phyloP scores from a whole-genome alignment of 2,797 vertebrate genomes.

The Dicrostonyx torquatus region DNA sequence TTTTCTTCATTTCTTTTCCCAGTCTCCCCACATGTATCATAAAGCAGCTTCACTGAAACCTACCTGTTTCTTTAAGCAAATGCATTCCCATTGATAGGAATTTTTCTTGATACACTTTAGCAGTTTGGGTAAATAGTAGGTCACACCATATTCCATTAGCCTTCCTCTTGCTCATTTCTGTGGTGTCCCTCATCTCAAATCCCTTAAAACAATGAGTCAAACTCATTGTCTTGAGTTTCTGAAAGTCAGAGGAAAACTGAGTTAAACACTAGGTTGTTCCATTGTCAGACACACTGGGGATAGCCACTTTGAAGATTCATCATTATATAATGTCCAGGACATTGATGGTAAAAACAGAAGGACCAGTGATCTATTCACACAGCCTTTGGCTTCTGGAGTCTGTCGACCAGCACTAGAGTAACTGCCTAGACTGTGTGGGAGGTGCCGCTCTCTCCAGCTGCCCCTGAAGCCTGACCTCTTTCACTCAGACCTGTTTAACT shows the following conservation, averaged over 20 bases:
- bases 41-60: not conserved
- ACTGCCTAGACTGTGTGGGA: not conserved
- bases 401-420: not conserved
- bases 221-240: not conserved
- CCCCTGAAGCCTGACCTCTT: not conserved
- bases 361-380: rapidly evolving
- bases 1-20: not conserved
- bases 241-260: not conserved
- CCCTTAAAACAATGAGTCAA: slow-evolving; percentile 31
- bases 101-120: slow-evolving; percentile 18
- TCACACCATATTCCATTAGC: slow-evolving; percentile 20
- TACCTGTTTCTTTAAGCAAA: slow-evolving; percentile 17
- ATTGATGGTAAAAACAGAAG: not conserved
- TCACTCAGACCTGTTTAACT: rapidly evolving
- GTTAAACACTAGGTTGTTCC: not conserved
- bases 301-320: not conserved
- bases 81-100: not conserved
- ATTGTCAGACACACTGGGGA: not conserved
- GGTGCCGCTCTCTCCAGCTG: not conserved
- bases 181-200: not conserved
- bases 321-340: not conserved
- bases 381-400: not conserved
- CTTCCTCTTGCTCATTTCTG: slow-evolving; percentile 43
- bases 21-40: too few relatives aligned
- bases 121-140: slow-evolving; percentile 5